phyloP scores from a whole-genome alignment of 2,797 vertebrate genomes.

The Sebastes alutus region DNA sequence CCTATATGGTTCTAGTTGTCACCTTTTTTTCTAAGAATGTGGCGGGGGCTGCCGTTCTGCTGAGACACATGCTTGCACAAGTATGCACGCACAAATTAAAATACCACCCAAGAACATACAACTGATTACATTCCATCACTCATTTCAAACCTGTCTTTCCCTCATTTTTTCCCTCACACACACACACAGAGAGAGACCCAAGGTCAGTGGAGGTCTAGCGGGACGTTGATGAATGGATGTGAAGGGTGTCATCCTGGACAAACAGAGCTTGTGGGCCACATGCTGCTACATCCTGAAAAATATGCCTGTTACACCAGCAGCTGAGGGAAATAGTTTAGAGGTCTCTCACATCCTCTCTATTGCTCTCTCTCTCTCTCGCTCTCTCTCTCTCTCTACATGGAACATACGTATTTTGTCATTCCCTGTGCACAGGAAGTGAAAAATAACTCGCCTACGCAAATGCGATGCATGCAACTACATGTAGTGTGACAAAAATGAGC shows the following conservation, averaged over 20 bases:
- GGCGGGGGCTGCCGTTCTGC: too few relatives aligned
- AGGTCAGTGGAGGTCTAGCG: conserved; percentile 69
- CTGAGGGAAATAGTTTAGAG: conserved; percentile 63
- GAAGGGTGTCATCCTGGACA: conserved; percentile 72
- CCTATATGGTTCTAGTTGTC: too few relatives aligned
- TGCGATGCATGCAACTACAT: not conserved
- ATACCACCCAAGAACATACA: conserved; percentile 21
- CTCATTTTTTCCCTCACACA: conserved; percentile 7
- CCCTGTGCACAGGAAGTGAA: not conserved
- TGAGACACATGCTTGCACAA: not conserved
- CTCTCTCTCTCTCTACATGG: conserved; percentile 1
- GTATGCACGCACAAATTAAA: conserved; percentile 13
- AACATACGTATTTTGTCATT: conserved; percentile 28
- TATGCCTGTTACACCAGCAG: conserved; percentile 51
- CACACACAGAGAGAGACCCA: conserved; percentile 22
- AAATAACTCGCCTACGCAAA: conserved; percentile 6
- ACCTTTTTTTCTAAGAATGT: too few relatives aligned
- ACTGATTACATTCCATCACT: conserved; percentile 33
- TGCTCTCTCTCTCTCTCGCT: conserved; percentile 10
- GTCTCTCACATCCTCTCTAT: conserved; percentile 55
- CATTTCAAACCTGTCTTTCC: conserved; percentile 4
- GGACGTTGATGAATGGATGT: conserved; percentile 76
- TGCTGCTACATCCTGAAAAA: conserved; percentile 76
- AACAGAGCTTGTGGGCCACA: conserved; percentile 69
- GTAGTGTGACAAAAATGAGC: not conserved